Conservation (phyloP, 1,140 invertebrate species). For the Macrocentrus cingulum region DNA sequence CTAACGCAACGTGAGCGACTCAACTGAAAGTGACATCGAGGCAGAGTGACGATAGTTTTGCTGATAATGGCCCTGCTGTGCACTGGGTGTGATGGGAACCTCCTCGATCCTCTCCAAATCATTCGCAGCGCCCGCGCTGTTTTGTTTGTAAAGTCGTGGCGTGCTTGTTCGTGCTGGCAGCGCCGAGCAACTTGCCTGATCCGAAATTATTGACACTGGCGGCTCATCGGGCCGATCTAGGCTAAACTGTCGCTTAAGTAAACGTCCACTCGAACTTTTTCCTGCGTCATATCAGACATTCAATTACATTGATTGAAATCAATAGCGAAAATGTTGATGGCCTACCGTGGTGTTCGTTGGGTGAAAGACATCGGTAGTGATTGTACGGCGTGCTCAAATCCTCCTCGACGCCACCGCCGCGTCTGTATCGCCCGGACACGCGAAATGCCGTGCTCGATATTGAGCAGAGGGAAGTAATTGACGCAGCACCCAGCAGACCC, state of each 20-base stretch:
- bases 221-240: constrained; percentile 68
- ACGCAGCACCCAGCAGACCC: constrained; percentile 58
- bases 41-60: constrained; percentile 48
- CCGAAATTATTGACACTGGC: constrained; percentile 39
- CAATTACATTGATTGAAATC: background rate
- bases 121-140: constrained; percentile 69
- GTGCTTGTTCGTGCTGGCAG: constrained; percentile 30
- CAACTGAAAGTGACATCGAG: constrained; percentile 56
- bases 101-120: constrained; percentile 74
- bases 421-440: constrained; percentile 40
- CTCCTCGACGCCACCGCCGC: constrained; percentile 56
- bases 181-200: constrained; percentile 27
- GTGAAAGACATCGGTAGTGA: constrained; percentile 71
- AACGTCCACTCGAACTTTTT: constrained; percentile 47
- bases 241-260: constrained; percentile 70
- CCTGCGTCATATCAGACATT: constrained; percentile 27
- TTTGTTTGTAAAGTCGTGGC: constrained; percentile 67
- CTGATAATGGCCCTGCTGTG: constrained; percentile 29
- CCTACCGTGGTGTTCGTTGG: constrained; percentile 62
- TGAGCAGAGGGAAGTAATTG: constrained; percentile 56
- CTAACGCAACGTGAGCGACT: constrained; percentile 52
- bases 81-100: constrained; percentile 49
- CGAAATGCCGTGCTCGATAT: constrained; percentile 46
- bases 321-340: constrained; percentile 9
- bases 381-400: constrained; percentile 73